phyloP scores from a whole-genome alignment of 2,888 invertebrate genomes.

The Pecten maximus region DNA sequence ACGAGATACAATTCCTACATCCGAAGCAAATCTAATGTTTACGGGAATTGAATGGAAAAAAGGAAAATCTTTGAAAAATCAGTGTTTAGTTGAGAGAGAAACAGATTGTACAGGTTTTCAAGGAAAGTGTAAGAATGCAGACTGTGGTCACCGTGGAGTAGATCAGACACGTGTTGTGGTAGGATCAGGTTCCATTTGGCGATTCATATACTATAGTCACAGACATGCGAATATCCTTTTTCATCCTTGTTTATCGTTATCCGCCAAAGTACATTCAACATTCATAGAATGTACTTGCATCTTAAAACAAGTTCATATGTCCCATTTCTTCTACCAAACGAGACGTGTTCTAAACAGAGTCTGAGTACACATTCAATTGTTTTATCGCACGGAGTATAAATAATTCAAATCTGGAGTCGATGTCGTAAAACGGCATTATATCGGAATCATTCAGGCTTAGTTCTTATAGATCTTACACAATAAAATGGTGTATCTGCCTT shows the following conservation, averaged over 20 bases:
- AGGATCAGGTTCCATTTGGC: conserved; percentile 18
- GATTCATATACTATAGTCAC: not conserved
- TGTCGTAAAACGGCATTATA: not conserved
- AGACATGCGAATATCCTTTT: not conserved
- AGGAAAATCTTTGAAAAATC: too few species aligned
- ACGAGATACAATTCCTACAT: too few species aligned
- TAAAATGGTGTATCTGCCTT: not conserved
- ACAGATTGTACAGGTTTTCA: too few species aligned
- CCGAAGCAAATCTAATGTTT: too few species aligned
- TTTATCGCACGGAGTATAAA: conserved; percentile 4
- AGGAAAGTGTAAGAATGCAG: not conserved
- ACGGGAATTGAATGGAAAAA: too few species aligned
- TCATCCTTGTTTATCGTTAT: conserved; percentile 9
- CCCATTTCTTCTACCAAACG: not conserved
- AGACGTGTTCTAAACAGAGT: not conserved
- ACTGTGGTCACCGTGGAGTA: not conserved
- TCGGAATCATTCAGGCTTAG: not conserved
- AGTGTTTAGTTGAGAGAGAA: too few species aligned
- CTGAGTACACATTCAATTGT: conserved; percentile 5
- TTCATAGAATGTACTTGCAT: not conserved
- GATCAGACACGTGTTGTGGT: not conserved
- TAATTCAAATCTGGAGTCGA: not conserved
- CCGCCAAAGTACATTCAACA: conserved; percentile 15
- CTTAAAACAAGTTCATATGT: conserved; percentile 8
- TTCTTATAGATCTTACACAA: not conserved